A percentile compares a stretch with the other conserved stretches of the same genome.
Conservation (phyloP, 2,113 vertebrate species). For the Aspidoscelis tigris region DNA sequence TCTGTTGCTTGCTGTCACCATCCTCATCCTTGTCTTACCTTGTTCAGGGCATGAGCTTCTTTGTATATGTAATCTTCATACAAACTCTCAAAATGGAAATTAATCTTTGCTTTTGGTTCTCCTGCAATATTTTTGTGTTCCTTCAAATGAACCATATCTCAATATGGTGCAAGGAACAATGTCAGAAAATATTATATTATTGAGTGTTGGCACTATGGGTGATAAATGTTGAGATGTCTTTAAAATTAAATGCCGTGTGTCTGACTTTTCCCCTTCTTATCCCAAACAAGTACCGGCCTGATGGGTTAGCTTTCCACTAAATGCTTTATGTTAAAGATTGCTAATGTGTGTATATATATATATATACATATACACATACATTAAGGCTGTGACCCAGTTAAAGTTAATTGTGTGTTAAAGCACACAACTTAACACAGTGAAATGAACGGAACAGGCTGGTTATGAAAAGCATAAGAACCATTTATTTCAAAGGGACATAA, state of each 20-base stretch:
- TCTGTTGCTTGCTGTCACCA: slow-evolving; percentile 70
- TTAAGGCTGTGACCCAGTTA: background rate
- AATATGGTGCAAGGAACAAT: slow-evolving; percentile 69
- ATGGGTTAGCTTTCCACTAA: slow-evolving; percentile 57
- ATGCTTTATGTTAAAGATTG: background rate
- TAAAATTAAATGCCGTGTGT: slow-evolving; percentile 54
- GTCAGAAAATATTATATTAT: slow-evolving; percentile 65
- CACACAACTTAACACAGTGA: background rate
- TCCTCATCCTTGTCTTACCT: slow-evolving; percentile 65
- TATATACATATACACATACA: background rate
- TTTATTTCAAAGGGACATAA: slow-evolving; percentile 3
- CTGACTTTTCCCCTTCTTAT: slow-evolving; percentile 33
- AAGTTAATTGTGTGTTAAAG: background rate
- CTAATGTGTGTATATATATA: background rate
- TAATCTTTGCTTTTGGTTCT: slow-evolving; percentile 69
- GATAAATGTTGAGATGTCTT: slow-evolving; percentile 55
- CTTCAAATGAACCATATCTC: slow-evolving; percentile 71
- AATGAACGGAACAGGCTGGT: background rate
- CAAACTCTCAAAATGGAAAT: slow-evolving; percentile 71
- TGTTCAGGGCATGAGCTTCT: slow-evolving; percentile 80
- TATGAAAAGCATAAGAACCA: background rate
- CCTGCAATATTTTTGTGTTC: slow-evolving; percentile 70
- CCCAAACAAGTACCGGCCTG: slow-evolving; percentile 48
- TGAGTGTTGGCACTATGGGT: slow-evolving; percentile 66
- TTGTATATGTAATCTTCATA: slow-evolving; percentile 76